phyloP scores from a whole-genome alignment of 1,140 invertebrate species.

The Bilobella aurantiaca region DNA sequence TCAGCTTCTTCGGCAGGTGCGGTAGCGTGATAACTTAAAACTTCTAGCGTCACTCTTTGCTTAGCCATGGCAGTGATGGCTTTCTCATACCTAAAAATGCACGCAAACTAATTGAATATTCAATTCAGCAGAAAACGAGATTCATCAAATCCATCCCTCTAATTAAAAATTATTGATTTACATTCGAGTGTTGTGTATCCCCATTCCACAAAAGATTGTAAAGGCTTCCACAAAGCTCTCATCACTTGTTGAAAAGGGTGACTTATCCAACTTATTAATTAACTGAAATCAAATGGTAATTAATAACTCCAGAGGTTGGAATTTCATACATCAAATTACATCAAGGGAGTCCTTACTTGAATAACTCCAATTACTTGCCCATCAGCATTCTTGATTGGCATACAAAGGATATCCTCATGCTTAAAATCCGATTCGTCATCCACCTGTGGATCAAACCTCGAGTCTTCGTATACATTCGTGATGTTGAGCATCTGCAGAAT shows the following conservation, averaged over 20 bases:
- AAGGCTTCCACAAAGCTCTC: conserved; percentile 92
- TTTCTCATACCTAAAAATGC: conserved; percentile 83
- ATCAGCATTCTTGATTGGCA: conserved; percentile 83
- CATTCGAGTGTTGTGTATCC: conserved; percentile 93
- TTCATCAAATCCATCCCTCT: not conserved
- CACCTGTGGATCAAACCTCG: conserved; percentile 77
- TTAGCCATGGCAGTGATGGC: conserved; percentile 86
- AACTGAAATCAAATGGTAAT: conserved; percentile 47
- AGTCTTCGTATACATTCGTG: conserved; percentile 78
- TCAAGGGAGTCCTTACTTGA: conserved; percentile 51
- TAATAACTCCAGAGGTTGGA: not conserved
- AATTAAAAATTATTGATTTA: conserved; percentile 38
- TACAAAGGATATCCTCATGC: conserved; percentile 76
- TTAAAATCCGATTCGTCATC: conserved; percentile 65
- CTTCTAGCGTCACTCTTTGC: conserved; percentile 87
- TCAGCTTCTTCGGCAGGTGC: conserved; percentile 78
- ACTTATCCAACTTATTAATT: conserved; percentile 82
- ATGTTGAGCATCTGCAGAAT: conserved; percentile 77
- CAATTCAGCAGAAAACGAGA: conserved; percentile 1
- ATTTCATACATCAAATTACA: not conserved
- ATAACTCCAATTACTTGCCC: conserved; percentile 86
- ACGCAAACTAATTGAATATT: conserved; percentile 22
- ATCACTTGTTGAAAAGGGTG: conserved; percentile 79
- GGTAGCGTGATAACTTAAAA: conserved; percentile 89
- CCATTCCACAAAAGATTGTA: conserved; percentile 95